Percentiles rank a stretch among this genome's conserved stretches.
Evolutionary conservation across 2,888 invertebrate genomes (phyloP).

Genomic region (Polydesmus complanatus): DNA sequence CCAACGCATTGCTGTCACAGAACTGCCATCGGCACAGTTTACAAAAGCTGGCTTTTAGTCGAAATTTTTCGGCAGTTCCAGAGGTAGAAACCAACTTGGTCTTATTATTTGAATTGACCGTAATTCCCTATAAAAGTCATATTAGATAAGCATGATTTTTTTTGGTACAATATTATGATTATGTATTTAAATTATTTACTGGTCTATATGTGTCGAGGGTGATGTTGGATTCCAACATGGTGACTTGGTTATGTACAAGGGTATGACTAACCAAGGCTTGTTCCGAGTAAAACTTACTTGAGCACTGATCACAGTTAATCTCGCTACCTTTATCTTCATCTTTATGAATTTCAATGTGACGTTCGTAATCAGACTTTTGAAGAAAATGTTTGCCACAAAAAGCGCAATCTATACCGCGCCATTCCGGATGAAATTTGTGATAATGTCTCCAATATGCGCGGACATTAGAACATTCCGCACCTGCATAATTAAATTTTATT

Average conservation of each 20-base stretch:
- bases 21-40: constrained; percentile 14
- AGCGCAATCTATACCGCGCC: constrained; percentile 14
- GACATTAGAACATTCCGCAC: constrained; percentile 2
- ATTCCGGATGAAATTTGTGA: constrained; percentile 11
- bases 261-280: constrained; percentile 4
- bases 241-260: constrained; percentile 8
- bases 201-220: no score
- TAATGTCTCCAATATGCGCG: constrained; percentile 13
- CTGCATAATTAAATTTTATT: constrained; percentile 4
- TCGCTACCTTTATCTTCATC: neutral
- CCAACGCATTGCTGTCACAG: constrained; percentile 8
- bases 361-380: constrained; percentile 12
- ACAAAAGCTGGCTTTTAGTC: constrained; percentile 11
- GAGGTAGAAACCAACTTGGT: no score
- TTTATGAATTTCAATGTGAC: constrained; percentile 7
- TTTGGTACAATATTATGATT: no score
- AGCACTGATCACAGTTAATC: constrained; percentile 1
- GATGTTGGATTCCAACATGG: constrained; percentile 1
- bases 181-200: no score
- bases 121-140: neutral
- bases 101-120: neutral
- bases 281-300: constrained; percentile 7
- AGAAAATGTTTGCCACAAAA: constrained; percentile 15
- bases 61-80: neutral
- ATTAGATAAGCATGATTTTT: no score